These are phyloP conservation scores for Potamarius usumacintae DNA, from an alignment of 2,113 vertebrate genomes.

Conservation along the genomic window DNA sequence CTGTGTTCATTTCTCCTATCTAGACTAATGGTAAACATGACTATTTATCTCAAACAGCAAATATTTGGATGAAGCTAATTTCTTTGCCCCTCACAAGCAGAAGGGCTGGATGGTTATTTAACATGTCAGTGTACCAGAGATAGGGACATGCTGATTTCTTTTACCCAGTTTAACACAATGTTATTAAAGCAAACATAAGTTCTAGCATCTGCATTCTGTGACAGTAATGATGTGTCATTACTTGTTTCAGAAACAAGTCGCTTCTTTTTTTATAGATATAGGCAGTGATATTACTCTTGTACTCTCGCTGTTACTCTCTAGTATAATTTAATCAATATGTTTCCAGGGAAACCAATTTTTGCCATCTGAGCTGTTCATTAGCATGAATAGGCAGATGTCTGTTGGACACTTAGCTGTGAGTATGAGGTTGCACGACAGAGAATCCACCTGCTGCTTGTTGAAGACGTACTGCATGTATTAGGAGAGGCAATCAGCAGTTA, in stretches of 20 bases:
- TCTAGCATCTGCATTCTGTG: neutral
- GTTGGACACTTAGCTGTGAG: neutral
- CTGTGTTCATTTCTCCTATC: neutral
- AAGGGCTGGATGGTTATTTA: neutral
- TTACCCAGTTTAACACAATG: neutral
- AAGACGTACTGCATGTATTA: neutral
- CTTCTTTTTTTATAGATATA: neutral
- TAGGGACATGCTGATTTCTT: neutral
- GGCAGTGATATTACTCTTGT: slow-evolving; percentile 1
- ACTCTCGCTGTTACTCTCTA: neutral
- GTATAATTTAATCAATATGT: slow-evolving; percentile 15
- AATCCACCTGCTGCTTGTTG: slow-evolving; percentile 6
- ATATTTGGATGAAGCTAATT: neutral
- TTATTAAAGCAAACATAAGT: neutral
- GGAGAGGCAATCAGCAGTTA: neutral
- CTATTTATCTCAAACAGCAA: neutral
- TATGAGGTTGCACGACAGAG: neutral
- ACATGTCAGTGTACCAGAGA: neutral
- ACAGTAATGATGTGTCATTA: neutral
- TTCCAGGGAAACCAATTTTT: slow-evolving; percentile 23
- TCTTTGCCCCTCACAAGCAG: neutral
- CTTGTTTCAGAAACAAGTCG: neutral
- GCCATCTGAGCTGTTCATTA: slow-evolving; percentile 1
- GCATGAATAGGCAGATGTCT: neutral
- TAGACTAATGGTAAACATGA: neutral